Base-by-base conservation (phyloP, 1,140 invertebrate species). In the Nomia melanderi region DNA sequence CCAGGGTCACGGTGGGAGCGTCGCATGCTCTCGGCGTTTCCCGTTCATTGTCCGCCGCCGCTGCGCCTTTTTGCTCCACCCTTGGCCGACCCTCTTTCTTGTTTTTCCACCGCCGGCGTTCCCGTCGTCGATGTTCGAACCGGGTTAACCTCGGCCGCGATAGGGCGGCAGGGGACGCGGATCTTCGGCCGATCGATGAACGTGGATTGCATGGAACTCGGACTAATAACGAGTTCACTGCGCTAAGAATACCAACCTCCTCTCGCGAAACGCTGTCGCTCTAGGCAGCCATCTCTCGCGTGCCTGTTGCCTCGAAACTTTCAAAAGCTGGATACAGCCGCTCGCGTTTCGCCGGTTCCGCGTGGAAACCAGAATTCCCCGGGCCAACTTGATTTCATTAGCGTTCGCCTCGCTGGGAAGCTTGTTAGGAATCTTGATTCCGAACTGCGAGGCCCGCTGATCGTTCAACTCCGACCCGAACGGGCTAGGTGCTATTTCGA, bases 101-200 rank as follows among this genome's bases (percentile, higher is more conserved):
- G 27, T 50, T 59, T n/a, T 33, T 23, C 20, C 39, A 20, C 27
- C 12, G 20, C 20, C 27, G 5, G 1, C 11, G n/a, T 31, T 53
- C 41, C 41, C 41, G 6, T 36, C 53, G 20, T 33, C 36, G 50
- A 1, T n/a, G 36, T 27, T 57, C 39, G 23, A 76, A 76, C 64
- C 56, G 8, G 73, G 64, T 76, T 76, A 69, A 76, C 44, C 73
- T 69, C 39, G 31, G 23, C 17, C 11, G 41, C 12, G 41, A 14
- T 25, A 17, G 54, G 27, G 54, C 27, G 41, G 44, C 9, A 3
- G 44, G 44, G 36, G 17, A 54, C 39, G 23, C 65, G 41, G 41
- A 76, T 76, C 64, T 59, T 69, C 31, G 39, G 17, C 57, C 67
- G 67, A 76, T 76, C 73, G 64, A 76, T 69, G 64, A 44, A 1